Base-by-base conservation (phyloP, 2,888 invertebrate species). In the Xestia ashworthii region DNA sequence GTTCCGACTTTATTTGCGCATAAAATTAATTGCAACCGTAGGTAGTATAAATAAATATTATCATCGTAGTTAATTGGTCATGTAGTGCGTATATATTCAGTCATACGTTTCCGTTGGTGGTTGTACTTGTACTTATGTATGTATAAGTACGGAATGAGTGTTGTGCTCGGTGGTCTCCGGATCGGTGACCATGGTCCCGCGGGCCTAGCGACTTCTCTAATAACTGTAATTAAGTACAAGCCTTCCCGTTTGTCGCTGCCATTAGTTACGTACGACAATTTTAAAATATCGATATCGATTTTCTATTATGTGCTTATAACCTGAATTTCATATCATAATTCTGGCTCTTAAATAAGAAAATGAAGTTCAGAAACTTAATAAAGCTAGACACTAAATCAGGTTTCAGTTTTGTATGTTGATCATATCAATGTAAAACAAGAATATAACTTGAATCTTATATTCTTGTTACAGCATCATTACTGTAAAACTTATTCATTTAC, bases 201-300 rank as follows among this genome's bases (percentile, higher is more conserved):
- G 91, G 91, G 92, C 90, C 89, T 87, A 89, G 92, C 92, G 89
- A 93, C 93, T 93, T 91, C 92, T 95, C 92, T 95, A 94, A 95
- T 95, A 94, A 94, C 95, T 91, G 95, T 94, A 95, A 95, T 96
- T 95, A 95, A 92, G 91, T 90, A 88, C 89, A 88, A 92, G 90
- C 91, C 92, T 92, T 93, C 92, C 92, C 92, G 91, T 92, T 91
- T 91, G 91, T 87, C 87, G 86, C 83, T 83, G 76, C 76, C 76
- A 76, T 79, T 82, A 83, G 89, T 84, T 80, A 81, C 82, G 87
- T 77, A 64, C 76, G 64, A 11, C 32, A 38, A 60, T 64, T 71
- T 41, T 60, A 75, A 67, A 78, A 82, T 82, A 55, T 78, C 87
- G 83, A 87, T 86, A 83, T 87, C 89, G 88, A 88, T 83, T 46